Conservation (phyloP, 2,113 vertebrate species). For the Peucedramus taeniatus region DNA sequence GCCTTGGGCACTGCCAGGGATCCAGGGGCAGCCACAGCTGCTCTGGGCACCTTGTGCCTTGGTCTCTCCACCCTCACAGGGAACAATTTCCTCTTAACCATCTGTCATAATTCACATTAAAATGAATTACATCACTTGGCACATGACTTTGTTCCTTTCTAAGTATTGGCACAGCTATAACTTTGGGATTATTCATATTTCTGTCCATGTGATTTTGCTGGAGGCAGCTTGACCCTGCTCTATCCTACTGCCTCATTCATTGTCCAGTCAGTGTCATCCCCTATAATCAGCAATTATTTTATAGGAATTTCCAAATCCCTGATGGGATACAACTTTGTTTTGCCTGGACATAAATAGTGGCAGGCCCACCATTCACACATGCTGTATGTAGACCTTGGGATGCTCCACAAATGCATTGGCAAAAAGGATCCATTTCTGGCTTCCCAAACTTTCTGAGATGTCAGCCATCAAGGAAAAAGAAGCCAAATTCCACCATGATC, state of each 20-base stretch:
- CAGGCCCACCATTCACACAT: neutral
- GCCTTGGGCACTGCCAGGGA: neutral
- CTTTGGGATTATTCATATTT: neutral
- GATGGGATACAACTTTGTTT: neutral
- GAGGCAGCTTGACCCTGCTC: neutral
- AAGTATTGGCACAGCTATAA: neutral
- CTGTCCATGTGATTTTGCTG: neutral
- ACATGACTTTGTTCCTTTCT: neutral
- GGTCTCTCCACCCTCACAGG: neutral
- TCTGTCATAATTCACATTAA: neutral
- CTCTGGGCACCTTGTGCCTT: neutral
- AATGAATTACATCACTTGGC: neutral
- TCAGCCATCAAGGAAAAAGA: neutral
- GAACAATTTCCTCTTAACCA: neutral
- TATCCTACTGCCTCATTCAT: neutral
- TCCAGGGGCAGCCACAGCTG: neutral
- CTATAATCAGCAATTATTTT: neutral
- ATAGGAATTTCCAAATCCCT: neutral
- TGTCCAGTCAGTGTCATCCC: neutral
- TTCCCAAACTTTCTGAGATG: neutral
- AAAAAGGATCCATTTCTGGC: neutral
- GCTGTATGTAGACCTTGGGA: rapidly evolving
- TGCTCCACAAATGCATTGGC: neutral
- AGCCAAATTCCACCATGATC: neutral
- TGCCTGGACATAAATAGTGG: neutral